Base-by-base conservation (phyloP, 1,140 invertebrate species). In the Tyrophagus putrescentiae region DNA sequence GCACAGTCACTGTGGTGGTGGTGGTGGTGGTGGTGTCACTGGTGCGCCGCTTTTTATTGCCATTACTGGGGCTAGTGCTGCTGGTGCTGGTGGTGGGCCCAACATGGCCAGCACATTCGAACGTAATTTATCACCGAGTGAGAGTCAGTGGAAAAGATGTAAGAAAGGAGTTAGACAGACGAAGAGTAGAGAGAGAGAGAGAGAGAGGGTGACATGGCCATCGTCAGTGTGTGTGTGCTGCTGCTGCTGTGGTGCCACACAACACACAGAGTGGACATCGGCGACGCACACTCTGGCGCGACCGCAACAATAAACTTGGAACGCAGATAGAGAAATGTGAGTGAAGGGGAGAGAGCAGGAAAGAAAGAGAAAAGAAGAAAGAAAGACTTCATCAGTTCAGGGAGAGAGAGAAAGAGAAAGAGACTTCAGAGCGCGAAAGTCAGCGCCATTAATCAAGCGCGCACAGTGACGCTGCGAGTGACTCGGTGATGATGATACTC, bases 391-490 rank as follows among this genome's bases (percentile, higher is more conserved):
- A 48, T 48, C 45, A 48, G 21, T 21, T 21, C 45, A 48, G 21
- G 36, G 31, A 48, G n/a, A n/a, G n/a, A n/a, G n/a, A n/a, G n/a
- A n/a, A n/a, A n/a, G n/a, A n/a, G n/a, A n/a, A n/a, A n/a, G n/a
- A n/a, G n/a, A n/a, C n/a, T n/a, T n/a, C n/a, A n/a, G n/a, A n/a
- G n/a, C n/a, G n/a, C n/a, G n/a, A n/a, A n/a, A n/a, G n/a, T n/a
- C n/a, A n/a, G n/a, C n/a, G 45, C 45, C 45, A 48, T 48, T 25
- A 48, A 48, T 48, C 45, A 48, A 48, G 45, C 31, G 45, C 45
- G 31, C 7, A 7, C 21, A 48, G 31, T 48, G 45, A 48, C 31
- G 45, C 45, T 48, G 7, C 21, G 7, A 13, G 36, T n/a, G n/a
- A n/a, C n/a, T n/a, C n/a, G n/a, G n/a, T n/a, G n/a, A n/a, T n/a